Evolutionary conservation across 2,888 invertebrate genomes (phyloP).

Genomic region (Apocheima hispidaria): DNA sequence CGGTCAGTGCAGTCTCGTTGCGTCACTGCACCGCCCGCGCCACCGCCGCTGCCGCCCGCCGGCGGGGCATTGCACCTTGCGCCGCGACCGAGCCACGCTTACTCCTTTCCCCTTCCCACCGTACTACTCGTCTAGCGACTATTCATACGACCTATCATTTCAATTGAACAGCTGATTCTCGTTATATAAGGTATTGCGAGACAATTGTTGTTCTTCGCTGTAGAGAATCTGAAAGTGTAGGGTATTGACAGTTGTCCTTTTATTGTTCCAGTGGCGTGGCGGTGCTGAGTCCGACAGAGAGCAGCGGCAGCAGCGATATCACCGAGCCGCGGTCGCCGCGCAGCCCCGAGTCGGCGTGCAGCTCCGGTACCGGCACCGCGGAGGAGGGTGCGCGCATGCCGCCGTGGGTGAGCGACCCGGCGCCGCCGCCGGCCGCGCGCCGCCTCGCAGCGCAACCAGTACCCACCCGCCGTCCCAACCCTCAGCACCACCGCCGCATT

Average conservation of each 20-base stretch:
- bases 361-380: conserved; percentile 74
- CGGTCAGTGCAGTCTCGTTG: conserved; percentile 81
- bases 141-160: conserved; percentile 67
- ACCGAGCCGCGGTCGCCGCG: conserved; percentile 95
- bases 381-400: conserved; percentile 82
- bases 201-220: conserved; percentile 9
- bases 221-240: not conserved
- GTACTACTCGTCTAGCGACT: conserved; percentile 49
- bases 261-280: conserved; percentile 92
- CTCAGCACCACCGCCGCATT: conserved; percentile 90
- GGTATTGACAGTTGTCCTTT: conserved; percentile 23
- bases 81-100: conserved; percentile 51
- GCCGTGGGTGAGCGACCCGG: conserved; percentile 82
- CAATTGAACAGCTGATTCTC: conserved; percentile 77
- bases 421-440: conserved; percentile 71
- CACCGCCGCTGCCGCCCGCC: conserved; percentile 40
- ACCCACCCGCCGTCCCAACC: conserved; percentile 67
- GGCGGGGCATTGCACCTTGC: conserved; percentile 81
- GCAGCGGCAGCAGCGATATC: conserved; percentile 92
- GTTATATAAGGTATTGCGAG: conserved; percentile 47
- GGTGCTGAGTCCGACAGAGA: conserved; percentile 91
- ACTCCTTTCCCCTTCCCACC: conserved; percentile 53
- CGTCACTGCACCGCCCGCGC: conserved; percentile 70
- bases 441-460: conserved; percentile 75
- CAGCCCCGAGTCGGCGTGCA: conserved; percentile 88